These are phyloP conservation scores for Himantopus leucocephalus DNA, from an alignment of 2,113 vertebrate genomes.

Conservation along the genomic window DNA sequence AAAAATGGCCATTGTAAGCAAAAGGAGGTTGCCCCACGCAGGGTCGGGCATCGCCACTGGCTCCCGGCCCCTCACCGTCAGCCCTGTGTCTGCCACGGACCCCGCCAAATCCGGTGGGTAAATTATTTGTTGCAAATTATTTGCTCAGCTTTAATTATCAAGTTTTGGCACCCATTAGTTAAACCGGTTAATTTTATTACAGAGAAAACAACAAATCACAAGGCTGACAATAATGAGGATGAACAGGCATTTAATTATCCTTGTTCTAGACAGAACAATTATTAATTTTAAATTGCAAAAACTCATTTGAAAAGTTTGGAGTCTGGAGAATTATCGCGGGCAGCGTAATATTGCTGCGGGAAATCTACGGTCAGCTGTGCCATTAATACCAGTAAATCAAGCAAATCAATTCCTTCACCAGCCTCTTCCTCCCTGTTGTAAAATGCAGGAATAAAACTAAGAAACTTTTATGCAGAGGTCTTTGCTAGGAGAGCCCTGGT, in stretches of 20 bases:
- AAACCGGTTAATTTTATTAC: slow-evolving; percentile 66
- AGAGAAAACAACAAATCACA: slow-evolving; percentile 64
- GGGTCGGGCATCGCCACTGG: neutral
- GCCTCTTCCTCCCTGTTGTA: neutral
- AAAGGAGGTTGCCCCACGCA: neutral
- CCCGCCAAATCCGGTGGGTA: neutral
- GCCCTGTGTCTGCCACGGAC: neutral
- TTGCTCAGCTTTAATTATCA: slow-evolving; percentile 61
- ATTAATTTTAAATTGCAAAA: slow-evolving; percentile 61
- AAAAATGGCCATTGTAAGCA: neutral
- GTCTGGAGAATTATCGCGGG: neutral
- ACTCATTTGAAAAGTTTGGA: slow-evolving; percentile 61
- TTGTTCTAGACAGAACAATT: slow-evolving; percentile 64
- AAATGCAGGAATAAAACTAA: neutral
- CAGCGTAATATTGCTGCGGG: neutral
- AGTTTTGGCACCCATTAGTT: slow-evolving; percentile 67
- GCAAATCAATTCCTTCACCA: neutral
- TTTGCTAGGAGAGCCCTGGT: neutral
- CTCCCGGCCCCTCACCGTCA: neutral
- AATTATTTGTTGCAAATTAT: slow-evolving; percentile 52
- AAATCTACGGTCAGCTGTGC: neutral
- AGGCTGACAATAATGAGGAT: slow-evolving; percentile 63
- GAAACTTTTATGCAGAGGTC: accelerated
- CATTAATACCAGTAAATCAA: neutral
- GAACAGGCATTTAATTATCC: slow-evolving; percentile 70